Percentiles rank a stretch among this genome's conserved stretches.
These are phyloP conservation scores for Hepsetus odoe DNA, from an alignment of 2,113 vertebrate species.

Conservation along the genomic window DNA sequence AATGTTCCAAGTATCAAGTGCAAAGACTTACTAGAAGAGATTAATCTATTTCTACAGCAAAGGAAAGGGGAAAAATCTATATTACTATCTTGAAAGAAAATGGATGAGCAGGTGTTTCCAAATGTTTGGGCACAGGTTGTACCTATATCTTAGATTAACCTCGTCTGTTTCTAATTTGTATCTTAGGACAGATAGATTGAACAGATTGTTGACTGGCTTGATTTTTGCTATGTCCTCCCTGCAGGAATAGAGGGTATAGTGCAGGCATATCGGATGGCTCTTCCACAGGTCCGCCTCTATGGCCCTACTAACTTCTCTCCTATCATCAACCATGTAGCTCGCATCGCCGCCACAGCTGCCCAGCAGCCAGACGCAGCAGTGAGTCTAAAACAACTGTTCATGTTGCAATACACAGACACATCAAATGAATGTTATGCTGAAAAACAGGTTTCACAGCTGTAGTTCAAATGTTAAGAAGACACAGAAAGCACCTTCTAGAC, in stretches of 20 bases:
- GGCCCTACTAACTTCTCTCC: slow-evolving; percentile 95
- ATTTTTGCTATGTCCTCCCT: slow-evolving; percentile 4
- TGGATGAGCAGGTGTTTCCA: too few relatives aligned
- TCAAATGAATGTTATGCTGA: not conserved
- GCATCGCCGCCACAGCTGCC: slow-evolving; percentile 75
- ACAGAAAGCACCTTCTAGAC: too few relatives aligned
- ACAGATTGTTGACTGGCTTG: not conserved
- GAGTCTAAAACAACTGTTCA: slow-evolving; percentile 62
- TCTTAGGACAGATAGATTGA: not conserved
- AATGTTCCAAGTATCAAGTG: too few relatives aligned
- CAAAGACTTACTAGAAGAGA: too few relatives aligned
- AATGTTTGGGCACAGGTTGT: too few relatives aligned
- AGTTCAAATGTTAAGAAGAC: too few relatives aligned
- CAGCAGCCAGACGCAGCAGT: slow-evolving; percentile 81
- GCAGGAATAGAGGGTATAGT: slow-evolving; percentile 89
- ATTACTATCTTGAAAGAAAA: too few relatives aligned
- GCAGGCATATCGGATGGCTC: slow-evolving; percentile 82
- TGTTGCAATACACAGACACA: not conserved
- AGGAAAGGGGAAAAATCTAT: too few relatives aligned
- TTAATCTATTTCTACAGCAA: too few relatives aligned
- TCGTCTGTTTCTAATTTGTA: too few relatives aligned
- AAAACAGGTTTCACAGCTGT: too few relatives aligned
- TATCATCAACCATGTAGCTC: slow-evolving; percentile 87
- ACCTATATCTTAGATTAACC: too few relatives aligned
- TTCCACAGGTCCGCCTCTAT: slow-evolving; percentile 85